A percentile compares a stretch with the other conserved stretches of the same genome.
Conservation (phyloP, 2,888 invertebrate species). For the Odontomyia ornata region DNA sequence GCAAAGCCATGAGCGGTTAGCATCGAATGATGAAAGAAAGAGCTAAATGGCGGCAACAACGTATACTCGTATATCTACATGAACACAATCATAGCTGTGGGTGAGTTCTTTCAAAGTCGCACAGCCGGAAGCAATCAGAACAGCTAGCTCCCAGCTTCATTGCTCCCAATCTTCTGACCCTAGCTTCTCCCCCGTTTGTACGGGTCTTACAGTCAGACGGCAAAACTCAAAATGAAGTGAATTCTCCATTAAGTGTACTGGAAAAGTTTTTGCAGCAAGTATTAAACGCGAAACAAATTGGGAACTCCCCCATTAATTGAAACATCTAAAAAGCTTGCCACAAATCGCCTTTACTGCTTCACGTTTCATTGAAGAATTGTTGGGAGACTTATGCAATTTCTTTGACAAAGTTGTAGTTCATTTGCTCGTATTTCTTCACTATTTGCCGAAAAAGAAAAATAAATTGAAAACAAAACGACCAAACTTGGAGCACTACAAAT, state of each 20-base stretch:
- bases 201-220: neutral
- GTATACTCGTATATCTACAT: too few species aligned
- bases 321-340: conserved; percentile 31
- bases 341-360: conserved; percentile 5
- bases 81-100: neutral
- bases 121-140: conserved; percentile 31
- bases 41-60: neutral
- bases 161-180: neutral
- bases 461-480: too few species aligned
- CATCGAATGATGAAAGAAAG: neutral
- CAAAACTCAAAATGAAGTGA: conserved; percentile 15
- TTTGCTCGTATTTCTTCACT: too few species aligned
- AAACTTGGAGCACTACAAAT: too few species aligned
- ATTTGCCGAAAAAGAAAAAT: too few species aligned
- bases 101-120: conserved; percentile 2
- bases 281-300: conserved; percentile 27
- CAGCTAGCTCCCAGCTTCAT: neutral
- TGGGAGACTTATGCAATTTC: too few species aligned
- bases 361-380: too few species aligned
- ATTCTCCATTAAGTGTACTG: conserved; percentile 3
- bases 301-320: conserved; percentile 36
- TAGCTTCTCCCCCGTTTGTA: neutral
- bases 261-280: conserved; percentile 18
- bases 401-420: too few species aligned
- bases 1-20: neutral